Evolutionary conservation across 2,113 vertebrate species (phyloP), one percentile per base, ranked within the genome.

Genomic region (Otocyon megalotis): DNA sequence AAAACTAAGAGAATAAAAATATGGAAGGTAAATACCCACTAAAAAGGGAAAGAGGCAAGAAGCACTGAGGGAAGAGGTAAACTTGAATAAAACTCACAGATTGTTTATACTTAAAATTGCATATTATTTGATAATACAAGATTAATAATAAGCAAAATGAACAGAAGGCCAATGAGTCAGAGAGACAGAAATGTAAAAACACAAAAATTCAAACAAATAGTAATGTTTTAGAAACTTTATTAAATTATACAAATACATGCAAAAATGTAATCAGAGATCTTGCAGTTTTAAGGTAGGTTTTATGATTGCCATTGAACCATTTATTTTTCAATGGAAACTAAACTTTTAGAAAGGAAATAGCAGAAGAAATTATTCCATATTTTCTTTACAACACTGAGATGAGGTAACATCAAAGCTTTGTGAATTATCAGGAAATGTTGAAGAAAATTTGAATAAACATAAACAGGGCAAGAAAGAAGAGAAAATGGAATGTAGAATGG

Each of bases 11-110:
- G 24, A 26, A 63, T 3, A 93, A 58, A 56, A 26, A 5, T 67
- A 50, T 43, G 15, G 5, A 82, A 65, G 3, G 30, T n/a, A 74
- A 35, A 15, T 43, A 50, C 6, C 60, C 54, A 50, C 13, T 5
- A 28, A 35, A 10, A 65, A 58, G 3, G 26, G 4, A 65, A 65
- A 35, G 19, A 74, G 30, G 19, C 15, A 43, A 63, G 58, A 53
- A 28, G 4, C 26, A n/a, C 3, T 20, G 32, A 5, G 19, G 10
- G 19, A 83, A 32, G 5, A 12, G 1, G 3, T 48, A 15, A 2
- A 58, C n/a, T 11, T 15, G 13, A 81, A 14, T 58, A 87, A 67
- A 69, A 62, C 65, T 74, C 35, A 56, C 19, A 67, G 24, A 37
- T 50, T 28, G 4, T 9, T 80, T 19, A 50, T 37, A 11, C 2